phyloP scores from a whole-genome alignment of 2,888 invertebrate species.

The Morpho achilles region DNA sequence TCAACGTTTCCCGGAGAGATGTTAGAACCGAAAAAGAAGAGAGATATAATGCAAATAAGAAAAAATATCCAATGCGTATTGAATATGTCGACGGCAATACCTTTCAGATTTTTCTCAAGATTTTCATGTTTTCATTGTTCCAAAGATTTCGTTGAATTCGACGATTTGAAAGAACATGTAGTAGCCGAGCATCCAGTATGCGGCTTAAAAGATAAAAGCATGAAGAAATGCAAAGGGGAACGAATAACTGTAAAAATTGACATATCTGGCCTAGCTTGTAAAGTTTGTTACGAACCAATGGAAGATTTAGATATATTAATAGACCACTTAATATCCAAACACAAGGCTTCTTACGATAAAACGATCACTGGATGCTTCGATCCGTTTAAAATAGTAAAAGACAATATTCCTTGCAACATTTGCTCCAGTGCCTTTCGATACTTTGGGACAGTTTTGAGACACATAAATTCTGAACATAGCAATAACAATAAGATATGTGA shows the following conservation, averaged over 20 bases:
- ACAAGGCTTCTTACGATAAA: slow-evolving; percentile 59
- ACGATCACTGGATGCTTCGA: slow-evolving; percentile 53
- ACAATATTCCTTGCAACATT: slow-evolving; percentile 58
- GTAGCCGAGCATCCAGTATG: slow-evolving; percentile 53
- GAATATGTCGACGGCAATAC: slow-evolving; percentile 65
- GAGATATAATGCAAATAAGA: slow-evolving; percentile 52
- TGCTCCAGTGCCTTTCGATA: slow-evolving; percentile 58
- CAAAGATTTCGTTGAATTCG: slow-evolving; percentile 55
- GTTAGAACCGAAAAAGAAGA: slow-evolving; percentile 42
- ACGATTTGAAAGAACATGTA: slow-evolving; percentile 57
- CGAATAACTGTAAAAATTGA: slow-evolving; percentile 60
- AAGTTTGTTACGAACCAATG: slow-evolving; percentile 45
- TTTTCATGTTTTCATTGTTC: slow-evolving; percentile 66
- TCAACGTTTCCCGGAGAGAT: slow-evolving; percentile 17
- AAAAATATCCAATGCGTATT: slow-evolving; percentile 61
- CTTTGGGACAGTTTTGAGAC: slow-evolving; percentile 55
- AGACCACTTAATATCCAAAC: slow-evolving; percentile 55
- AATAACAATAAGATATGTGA: slow-evolving; percentile 66
- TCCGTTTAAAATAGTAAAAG: slow-evolving; percentile 55
- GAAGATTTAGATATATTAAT: slow-evolving; percentile 47
- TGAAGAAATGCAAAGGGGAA: slow-evolving; percentile 64
- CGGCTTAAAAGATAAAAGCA: slow-evolving; percentile 55
- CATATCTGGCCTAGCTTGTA: slow-evolving; percentile 51
- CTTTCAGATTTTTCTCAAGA: slow-evolving; percentile 63
- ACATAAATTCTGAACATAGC: slow-evolving; percentile 61